phyloP scores from a whole-genome alignment of 2,888 invertebrate genomes.

The Macropis europaea region DNA sequence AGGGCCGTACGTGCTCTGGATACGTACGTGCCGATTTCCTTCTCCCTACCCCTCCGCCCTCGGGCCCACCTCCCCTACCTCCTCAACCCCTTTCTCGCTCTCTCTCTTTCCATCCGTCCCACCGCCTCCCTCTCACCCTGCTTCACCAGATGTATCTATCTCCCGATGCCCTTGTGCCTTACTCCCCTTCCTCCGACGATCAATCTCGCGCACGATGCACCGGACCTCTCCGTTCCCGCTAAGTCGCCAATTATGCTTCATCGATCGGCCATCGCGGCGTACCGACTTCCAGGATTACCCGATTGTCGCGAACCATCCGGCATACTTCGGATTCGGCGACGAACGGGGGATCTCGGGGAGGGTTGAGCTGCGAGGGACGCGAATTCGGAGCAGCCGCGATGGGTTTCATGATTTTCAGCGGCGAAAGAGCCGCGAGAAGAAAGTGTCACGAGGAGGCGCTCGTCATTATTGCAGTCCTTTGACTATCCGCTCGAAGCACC shows the following conservation, averaged over 20 bases:
- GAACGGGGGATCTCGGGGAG: too few species aligned
- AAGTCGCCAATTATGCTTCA: conserved; percentile 60
- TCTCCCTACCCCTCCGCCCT: conserved; percentile 41
- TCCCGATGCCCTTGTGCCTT: conserved; percentile 50
- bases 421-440: too few species aligned
- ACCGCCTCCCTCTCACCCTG: not conserved
- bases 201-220: conserved; percentile 60
- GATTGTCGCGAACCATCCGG: not conserved
- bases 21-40: conserved; percentile 75
- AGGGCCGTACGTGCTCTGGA: conserved; percentile 78
- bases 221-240: conserved; percentile 55
- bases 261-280: conserved; percentile 25
- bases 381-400: too few species aligned
- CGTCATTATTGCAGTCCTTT: conserved; percentile 33
- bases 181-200: conserved; percentile 46
- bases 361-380: too few species aligned
- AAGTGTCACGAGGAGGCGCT: conserved; percentile 45
- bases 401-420: too few species aligned
- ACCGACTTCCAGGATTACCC: not conserved
- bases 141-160: conserved; percentile 5
- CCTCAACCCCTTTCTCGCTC: not conserved
- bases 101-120: not conserved
- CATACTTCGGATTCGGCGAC: too few species aligned
- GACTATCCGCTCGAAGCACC: conserved; percentile 44
- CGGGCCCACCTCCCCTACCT: conserved; percentile 28